Base-by-base conservation (phyloP, 2,797 vertebrate species). In the Cyclopterus lumpus region DNA sequence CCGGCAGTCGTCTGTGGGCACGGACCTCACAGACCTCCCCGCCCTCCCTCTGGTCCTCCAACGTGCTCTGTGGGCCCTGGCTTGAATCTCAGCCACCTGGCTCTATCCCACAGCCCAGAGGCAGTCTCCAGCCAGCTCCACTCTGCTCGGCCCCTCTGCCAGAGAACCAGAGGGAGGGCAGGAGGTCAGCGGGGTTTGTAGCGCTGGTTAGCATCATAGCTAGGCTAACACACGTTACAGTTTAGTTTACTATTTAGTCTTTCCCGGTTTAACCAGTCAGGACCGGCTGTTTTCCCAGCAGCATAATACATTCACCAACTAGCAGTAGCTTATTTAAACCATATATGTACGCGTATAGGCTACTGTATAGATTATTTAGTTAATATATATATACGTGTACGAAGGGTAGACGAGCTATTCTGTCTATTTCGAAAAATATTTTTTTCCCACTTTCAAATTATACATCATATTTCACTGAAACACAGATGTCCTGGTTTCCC, bases 81-180 rank as follows among this genome's bases (percentile, higher is more conserved):
- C n/a, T 53, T 53, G 49, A 53, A 49, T 53, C 49, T 53, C n/a
- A 53, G 51, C 51, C 51, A 26, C 51, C 22, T 26, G 51, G 51
- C 51, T 53, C 51, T 3, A 53, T 53, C 49, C 22, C 49, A 53
- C 49, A 24, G 49, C 49, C 49, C 49, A 22, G 11, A 12, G 48
- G 48, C 48, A 10, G n/a, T 24, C n/a, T 51, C 48, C 48, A 49
- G 48, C 10, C 5, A 11, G 48, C 48, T 48, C n/a, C 48, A 22
- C 48, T n/a, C 3, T n/a, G 42, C 5, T 46, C 44, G 48, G 9
- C n/a, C n/a, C 48, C 20, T 49, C 46, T n/a, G 46, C 8, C 20
- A 49, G n/a, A 49, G 20, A 22, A 22, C 48, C 48, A 22, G 46
- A n/a, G 46, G 44, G 44, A 22, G 48, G 48, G 48, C 48, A 10